A percentile compares a stretch with the other conserved stretches of the same genome.
Conservation (phyloP, 2,113 vertebrate genomes). For the Limanda limanda region DNA sequence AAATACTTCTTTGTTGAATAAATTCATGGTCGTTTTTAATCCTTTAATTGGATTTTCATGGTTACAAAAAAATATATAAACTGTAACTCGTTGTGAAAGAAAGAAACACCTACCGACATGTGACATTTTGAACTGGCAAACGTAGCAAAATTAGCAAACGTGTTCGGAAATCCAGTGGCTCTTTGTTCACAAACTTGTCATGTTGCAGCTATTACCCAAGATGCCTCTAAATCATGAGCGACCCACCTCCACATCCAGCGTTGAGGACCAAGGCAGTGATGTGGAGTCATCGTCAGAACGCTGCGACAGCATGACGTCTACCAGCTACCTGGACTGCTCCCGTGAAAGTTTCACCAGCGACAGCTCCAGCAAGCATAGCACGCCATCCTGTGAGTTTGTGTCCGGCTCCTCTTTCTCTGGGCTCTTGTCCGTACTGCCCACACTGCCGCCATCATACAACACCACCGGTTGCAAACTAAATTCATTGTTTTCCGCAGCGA, state of each 20-base stretch:
- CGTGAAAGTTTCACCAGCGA: constrained; percentile 91
- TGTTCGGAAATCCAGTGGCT: not conserved
- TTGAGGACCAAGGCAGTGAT: constrained; percentile 88
- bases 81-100: no score
- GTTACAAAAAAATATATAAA: no score
- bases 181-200: not conserved
- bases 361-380: constrained; percentile 91
- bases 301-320: constrained; percentile 86
- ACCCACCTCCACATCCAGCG: constrained; percentile 76
- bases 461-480: not conserved
- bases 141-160: no score
- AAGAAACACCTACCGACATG: no score
- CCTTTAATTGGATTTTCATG: no score
- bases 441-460: not conserved
- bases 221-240: constrained; percentile 91
- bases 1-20: not conserved
- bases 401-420: not conserved
- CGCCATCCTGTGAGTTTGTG: constrained; percentile 88
- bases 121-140: no score
- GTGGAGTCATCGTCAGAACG: constrained; percentile 86
- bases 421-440: not conserved
- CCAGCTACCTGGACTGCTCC: constrained; percentile 88
- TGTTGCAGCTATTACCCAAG: constrained; percentile 62
- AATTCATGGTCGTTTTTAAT: not conserved
- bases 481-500: constrained; percentile 76